Evolutionary conservation across 2,888 invertebrate genomes (phyloP), one percentile per base, ranked within the genome.

Genomic region (Diloba caeruleocephala): DNA sequence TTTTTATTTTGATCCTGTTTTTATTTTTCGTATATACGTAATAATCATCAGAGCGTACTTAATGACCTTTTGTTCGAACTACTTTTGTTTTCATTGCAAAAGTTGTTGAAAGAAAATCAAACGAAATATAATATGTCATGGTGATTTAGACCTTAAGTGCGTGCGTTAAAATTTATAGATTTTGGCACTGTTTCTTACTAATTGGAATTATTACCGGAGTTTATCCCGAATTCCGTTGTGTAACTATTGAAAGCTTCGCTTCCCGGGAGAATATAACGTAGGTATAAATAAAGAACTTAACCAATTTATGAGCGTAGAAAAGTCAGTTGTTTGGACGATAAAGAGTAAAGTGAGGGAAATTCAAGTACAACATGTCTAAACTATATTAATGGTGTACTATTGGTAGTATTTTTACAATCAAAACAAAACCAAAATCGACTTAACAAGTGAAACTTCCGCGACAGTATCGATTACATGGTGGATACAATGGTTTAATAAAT

Each of bases 31-130:
- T 42, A 42, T 39, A 64, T 43, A 26, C 1, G 15, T 2, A 28
- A 33, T 33, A 25, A 23, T 25, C 25, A 23, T 25, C 23, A 33
- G 42, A 14, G 21, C 12, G 4, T 23, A 25, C 41, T 19, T 37
- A 59, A 45, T 50, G 65, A 59, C 36, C 51, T 33, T 28, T 19
- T 21, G 36, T 36, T 51, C 26, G 38, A 52, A 52, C 53, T 29
- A 66, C 61, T 66, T 60, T 60, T 66, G 61, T 52, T 66, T 58
- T 31, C 38, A 19, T n/a, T 17, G 9, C 28, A 29, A 23, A 43
- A 10, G 52, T 28, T 7, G 2, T 6, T 0, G 6, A 23, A 42
- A 28, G 38, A 50, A 59, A 58, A 66, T 42, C 45, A 62, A 61
- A 66, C 42, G 45, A 31, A 51, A 12, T 6, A 10, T 14, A 19